These are phyloP conservation scores for Crotalus horridus DNA, from an alignment of 2,113 vertebrate genomes.

Conservation along the genomic window DNA sequence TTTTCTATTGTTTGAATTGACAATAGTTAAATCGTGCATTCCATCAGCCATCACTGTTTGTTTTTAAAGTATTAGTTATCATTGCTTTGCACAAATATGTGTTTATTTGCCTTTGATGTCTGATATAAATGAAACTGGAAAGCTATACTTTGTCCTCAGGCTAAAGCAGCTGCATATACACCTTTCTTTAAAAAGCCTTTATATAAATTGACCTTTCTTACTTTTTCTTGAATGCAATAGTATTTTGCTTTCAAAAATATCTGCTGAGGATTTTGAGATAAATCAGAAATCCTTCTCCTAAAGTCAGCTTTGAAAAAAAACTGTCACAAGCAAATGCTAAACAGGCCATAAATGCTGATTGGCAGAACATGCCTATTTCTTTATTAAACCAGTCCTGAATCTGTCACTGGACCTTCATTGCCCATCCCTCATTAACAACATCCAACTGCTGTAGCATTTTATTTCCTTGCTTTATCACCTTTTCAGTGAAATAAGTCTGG, in stretches of 20 bases:
- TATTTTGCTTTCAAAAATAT: slow-evolving; percentile 21
- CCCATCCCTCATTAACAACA: slow-evolving; percentile 5
- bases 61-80: slow-evolving; percentile 4
- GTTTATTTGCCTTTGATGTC: slow-evolving; percentile 18
- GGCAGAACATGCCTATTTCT: background rate
- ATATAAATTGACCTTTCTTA: slow-evolving; percentile 25
- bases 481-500: slow-evolving; percentile 14
- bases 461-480: slow-evolving; percentile 11
- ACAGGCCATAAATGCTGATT: slow-evolving; percentile 10
- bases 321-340: slow-evolving; percentile 7
- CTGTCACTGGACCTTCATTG: slow-evolving; percentile 8
- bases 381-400: slow-evolving; percentile 30
- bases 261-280: slow-evolving; percentile 8
- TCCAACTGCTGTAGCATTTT: slow-evolving; percentile 23
- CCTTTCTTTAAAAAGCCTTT: background rate
- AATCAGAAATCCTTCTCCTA: slow-evolving; percentile 11
- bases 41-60: background rate
- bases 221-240: slow-evolving; percentile 8
- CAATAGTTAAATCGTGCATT: slow-evolving; percentile 15
- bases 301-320: slow-evolving; percentile 4
- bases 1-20: slow-evolving; percentile 7
- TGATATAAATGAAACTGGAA: slow-evolving; percentile 27
- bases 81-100: slow-evolving; percentile 1
- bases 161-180: slow-evolving; percentile 11
- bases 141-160: slow-evolving; percentile 24